phyloP scores from a whole-genome alignment of 1,140 invertebrate genomes.

The Batillaria attramentaria region DNA sequence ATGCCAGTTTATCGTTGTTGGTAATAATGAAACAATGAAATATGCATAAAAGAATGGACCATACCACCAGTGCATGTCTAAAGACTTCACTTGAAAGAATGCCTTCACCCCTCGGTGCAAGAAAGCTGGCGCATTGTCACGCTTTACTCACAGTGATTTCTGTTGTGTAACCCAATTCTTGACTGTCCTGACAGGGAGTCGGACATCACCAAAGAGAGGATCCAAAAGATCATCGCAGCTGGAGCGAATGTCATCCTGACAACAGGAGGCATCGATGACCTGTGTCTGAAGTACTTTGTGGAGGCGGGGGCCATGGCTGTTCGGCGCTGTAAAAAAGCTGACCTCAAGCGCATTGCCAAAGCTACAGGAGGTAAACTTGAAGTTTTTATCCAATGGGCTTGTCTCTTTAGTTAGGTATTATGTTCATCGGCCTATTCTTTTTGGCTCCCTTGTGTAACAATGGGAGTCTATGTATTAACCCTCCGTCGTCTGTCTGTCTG shows the following conservation, averaged over 20 bases:
- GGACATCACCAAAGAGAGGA: constrained; percentile 98
- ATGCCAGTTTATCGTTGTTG: too few species aligned
- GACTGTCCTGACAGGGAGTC: constrained; percentile 76
- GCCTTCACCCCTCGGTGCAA: too few species aligned
- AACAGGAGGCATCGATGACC: constrained; percentile 97
- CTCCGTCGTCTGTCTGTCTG: neutral
- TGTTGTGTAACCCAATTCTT: neutral
- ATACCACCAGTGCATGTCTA: too few species aligned
- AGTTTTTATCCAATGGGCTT: neutral
- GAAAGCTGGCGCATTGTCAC: neutral
- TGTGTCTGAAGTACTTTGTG: constrained; percentile 99
- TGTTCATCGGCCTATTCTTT: neutral
- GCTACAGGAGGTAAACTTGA: constrained; percentile 88
- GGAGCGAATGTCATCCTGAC: constrained; percentile 97
- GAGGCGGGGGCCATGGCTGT: constrained; percentile 98
- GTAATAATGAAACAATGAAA: too few species aligned
- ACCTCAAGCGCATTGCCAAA: constrained; percentile 96
- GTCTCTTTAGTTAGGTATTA: neutral
- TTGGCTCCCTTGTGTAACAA: neutral
- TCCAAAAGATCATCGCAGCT: constrained; percentile 93
- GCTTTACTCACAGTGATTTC: neutral
- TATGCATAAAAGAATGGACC: too few species aligned
- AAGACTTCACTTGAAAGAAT: too few species aligned
- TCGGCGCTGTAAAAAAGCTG: constrained; percentile 93
- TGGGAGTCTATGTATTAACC: neutral